These are phyloP conservation scores for Mesembrinibis cayennensis DNA, from an alignment of 2,113 vertebrate species.

Conservation along the genomic window DNA sequence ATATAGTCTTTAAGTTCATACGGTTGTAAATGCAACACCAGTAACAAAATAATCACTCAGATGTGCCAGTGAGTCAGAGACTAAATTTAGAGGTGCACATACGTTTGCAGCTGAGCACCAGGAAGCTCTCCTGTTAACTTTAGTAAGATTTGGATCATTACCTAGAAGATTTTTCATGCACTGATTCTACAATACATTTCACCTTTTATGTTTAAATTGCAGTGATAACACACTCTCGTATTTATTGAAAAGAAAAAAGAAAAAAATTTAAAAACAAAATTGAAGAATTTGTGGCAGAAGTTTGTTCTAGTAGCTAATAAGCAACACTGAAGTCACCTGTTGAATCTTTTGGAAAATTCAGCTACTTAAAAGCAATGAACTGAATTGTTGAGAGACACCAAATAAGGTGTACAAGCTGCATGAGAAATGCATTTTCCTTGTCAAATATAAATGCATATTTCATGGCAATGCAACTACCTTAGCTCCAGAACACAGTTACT, in stretches of 20 bases:
- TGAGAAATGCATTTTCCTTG: background rate
- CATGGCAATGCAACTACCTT: background rate
- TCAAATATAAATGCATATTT: background rate
- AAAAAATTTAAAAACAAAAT: background rate
- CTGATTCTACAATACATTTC: background rate
- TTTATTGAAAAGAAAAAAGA: background rate
- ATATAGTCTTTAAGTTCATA: background rate
- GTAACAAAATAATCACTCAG: background rate
- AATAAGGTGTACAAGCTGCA: background rate
- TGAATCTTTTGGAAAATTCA: background rate
- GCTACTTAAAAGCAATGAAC: background rate
- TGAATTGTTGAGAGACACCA: background rate
- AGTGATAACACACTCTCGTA: fast-evolving
- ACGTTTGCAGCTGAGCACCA: background rate
- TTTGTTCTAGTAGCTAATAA: background rate
- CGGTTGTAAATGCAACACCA: background rate
- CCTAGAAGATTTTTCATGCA: background rate
- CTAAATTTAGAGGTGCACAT: background rate
- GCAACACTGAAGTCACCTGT: background rate
- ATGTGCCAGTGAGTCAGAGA: background rate
- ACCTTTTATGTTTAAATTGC: background rate
- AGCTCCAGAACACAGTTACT: background rate
- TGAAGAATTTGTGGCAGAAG: background rate
- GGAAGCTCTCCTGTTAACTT: background rate
- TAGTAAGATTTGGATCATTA: background rate